Evolutionary conservation across 2,797 vertebrate species (phyloP), one percentile per base, ranked within the genome.

Genomic region (Sitta carolinensis): DNA sequence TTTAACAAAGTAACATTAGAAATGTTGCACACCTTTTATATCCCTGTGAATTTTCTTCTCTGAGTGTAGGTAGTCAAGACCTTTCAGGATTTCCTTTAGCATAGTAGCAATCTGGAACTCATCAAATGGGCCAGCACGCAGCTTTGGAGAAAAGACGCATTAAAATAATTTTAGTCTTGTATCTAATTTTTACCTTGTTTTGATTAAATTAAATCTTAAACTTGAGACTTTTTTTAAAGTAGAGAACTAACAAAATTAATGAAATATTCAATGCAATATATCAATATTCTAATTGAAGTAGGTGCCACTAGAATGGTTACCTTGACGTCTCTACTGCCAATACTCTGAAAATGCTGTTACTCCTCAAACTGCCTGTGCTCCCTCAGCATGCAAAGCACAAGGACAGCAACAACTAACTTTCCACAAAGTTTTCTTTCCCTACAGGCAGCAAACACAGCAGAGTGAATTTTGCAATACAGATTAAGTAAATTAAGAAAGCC

Each of bases 31-130:
- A 98, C 98, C 98, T 98, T 98, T 98, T 95, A 98, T 98, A 95
- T 98, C 98, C 92, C 98, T 98, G 97, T 98, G 98, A 94, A 98
- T 98, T 97, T 98, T 98, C 97, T 98, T 98, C 96, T 98, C 98
- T 30, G 98, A 98, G 94, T 98, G 98, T 51, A 98, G 96, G 93
- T 98, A 98, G 93, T 98, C 98, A 68, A 98, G 97, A 93, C 98
- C 98, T 97, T 98, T 98, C 97, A 98, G 93, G 92, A 98, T 98
- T 93, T 98, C 98, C 94, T 98, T 98, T 15, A 98, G 97, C 98
- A 98, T 98, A 38, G 98, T 98, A 52, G 98, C 98, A 26, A 98
- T 98, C 97, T 98, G 98, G 97, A 98, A 98, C 72, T 98, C 98
- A 94, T 98, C 98, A 94, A 98, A 98, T 4, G 98, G 98, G 45